Base-by-base conservation (phyloP, 2,888 invertebrate species). In the Cybosia mesomella region DNA sequence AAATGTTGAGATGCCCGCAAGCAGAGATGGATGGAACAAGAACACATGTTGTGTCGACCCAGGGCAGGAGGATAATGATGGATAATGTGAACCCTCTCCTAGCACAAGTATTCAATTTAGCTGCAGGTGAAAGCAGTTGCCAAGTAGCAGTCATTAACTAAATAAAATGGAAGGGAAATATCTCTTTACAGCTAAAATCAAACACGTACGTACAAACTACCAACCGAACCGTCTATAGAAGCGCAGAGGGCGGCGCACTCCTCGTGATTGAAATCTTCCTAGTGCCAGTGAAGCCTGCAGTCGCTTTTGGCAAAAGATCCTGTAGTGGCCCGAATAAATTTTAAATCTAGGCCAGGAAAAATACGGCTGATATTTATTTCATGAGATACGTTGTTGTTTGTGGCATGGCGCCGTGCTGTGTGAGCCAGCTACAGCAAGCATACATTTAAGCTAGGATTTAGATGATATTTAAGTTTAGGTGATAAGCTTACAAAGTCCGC, bases 211-310 rank as follows among this genome's bases (percentile, higher is more conserved):
- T n/a, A 28, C 28, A n/a, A 10, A 8, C 24, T 39, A 9, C 24
- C 15, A 49, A 43, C 43, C 43, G 24, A 18, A 0, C 1, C 7
- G 53, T 62, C 53, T 8, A 15, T 4, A 53, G 61, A 22, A 15
- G 3, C 43, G 5, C 15, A 28, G 28, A 24, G 63, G 53, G 34
- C 54, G 54, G 61, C 24, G 63, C 54, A 54, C 63, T 54, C 11
- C 32, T 34, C n/a, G 54, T 62, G 62, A 62, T 54, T 63, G 63
- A 63, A 63, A 54, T 36, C 54, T 54, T 63, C 36, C 63, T 54
- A 21, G 34, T 24, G 32, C 53, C 53, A 34, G 62, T 34, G 34
- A 28, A 53, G 54, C 53, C 28, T 22, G 22, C 34, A 54, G 22
- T 54, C 54, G 54, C 18, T 63, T 34, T 63, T 63, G 63, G 63